These are phyloP conservation scores for Stegophylla sp. DNA, from an alignment of 2,888 invertebrate genomes.

Conservation along the genomic window DNA sequence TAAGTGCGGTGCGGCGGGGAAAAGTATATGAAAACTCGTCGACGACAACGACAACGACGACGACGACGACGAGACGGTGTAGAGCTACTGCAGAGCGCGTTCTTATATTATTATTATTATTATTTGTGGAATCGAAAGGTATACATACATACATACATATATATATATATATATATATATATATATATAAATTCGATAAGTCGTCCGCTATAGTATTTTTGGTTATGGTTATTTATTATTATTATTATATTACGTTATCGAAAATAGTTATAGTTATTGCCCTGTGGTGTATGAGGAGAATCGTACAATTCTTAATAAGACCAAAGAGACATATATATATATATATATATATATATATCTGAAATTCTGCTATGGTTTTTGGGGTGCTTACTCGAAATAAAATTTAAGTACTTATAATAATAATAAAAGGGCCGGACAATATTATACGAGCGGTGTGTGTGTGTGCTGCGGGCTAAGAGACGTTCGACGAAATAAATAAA, in stretches of 20 bases:
- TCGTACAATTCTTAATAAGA: constrained; percentile 31
- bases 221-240: constrained; percentile 47
- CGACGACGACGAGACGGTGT: neutral
- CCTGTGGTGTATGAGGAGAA: neutral
- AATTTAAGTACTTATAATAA: constrained; percentile 37
- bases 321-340: neutral
- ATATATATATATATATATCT: neutral
- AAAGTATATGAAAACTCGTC: constrained; percentile 23
- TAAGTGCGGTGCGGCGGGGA: neutral
- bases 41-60: neutral
- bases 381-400: constrained; percentile 29
- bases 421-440: constrained; percentile 5
- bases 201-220: constrained; percentile 8
- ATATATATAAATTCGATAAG: constrained; percentile 41
- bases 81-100: neutral
- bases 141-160: too few relatives aligned
- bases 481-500: constrained; percentile 17
- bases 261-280: constrained; percentile 18
- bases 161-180: too few relatives aligned
- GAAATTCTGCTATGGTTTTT: constrained; percentile 7
- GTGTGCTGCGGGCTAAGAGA: neutral
- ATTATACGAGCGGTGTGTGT: too few relatives aligned
- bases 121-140: constrained; percentile 39
- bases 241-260: constrained; percentile 34
- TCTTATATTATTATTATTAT: constrained; percentile 20